Percentiles rank a stretch among this genome's conserved stretches.
These are phyloP conservation scores for Chamaea fasciata DNA, from an alignment of 2,113 vertebrate genomes.

Conservation along the genomic window DNA sequence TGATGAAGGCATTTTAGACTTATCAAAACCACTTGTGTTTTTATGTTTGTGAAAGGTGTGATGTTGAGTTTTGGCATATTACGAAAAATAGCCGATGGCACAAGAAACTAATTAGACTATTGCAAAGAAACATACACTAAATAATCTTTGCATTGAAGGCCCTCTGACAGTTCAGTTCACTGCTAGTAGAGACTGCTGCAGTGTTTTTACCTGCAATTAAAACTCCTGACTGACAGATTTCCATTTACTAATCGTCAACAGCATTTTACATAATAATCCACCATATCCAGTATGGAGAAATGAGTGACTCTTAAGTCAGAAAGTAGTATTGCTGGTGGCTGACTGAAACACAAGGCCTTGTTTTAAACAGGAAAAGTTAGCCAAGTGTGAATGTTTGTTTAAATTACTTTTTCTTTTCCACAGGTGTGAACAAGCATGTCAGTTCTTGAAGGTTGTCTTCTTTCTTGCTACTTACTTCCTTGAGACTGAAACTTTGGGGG, in stretches of 20 bases:
- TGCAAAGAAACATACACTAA: neutral
- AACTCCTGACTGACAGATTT: neutral
- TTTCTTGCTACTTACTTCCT: rapidly evolving
- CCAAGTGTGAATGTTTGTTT: neutral
- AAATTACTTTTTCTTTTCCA: neutral
- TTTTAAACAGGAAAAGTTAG: neutral
- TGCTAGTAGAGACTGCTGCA: neutral
- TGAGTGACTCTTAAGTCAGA: neutral
- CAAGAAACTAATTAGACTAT: neutral
- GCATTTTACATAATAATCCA: neutral
- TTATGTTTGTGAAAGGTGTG: neutral
- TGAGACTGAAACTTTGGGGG: neutral
- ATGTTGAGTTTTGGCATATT: neutral
- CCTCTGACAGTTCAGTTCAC: neutral
- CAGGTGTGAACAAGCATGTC: neutral
- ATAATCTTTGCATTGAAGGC: neutral
- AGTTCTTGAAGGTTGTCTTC: neutral
- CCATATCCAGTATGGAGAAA: neutral
- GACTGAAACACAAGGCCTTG: neutral
- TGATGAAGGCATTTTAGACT: neutral
- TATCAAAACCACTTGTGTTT: constrained; percentile 25
- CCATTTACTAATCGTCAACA: neutral
- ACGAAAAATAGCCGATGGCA: neutral
- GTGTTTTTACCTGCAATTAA: neutral
- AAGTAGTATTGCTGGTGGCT: neutral